Conservation (phyloP, 2,888 invertebrate genomes). For the Caenorhabditis panamensis region DNA sequence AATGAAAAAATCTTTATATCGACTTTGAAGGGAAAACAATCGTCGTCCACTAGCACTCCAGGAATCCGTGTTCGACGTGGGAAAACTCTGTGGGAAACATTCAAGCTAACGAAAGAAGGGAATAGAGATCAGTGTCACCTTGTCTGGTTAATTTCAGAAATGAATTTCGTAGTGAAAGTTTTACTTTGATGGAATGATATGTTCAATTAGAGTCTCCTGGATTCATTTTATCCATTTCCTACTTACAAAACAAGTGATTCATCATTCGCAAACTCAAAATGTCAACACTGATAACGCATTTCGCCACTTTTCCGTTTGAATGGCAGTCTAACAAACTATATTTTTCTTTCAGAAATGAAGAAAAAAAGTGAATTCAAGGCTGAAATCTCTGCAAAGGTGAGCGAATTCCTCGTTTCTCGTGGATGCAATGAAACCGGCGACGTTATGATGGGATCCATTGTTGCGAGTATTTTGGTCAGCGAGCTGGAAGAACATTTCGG, state of each 20-base stretch:
- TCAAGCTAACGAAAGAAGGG: no score
- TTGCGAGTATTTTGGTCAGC: background rate
- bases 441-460: background rate
- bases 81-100: no score
- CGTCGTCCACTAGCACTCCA: no score
- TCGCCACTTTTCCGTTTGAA: background rate
- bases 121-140: no score
- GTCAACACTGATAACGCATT: background rate
- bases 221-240: background rate
- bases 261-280: background rate
- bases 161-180: no score
- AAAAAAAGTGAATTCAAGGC: background rate
- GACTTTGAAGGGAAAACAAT: no score
- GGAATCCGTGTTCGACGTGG: no score
- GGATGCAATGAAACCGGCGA: background rate
- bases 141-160: no score
- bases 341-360: background rate
- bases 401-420: background rate
- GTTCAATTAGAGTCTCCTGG: no score
- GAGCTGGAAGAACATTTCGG: background rate
- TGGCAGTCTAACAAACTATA: background rate
- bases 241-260: no score
- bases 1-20: no score
- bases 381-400: background rate
- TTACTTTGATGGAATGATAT: no score